phyloP scores from a whole-genome alignment of 1,140 invertebrate species.

The Caenorhabditis elegans region DNA sequence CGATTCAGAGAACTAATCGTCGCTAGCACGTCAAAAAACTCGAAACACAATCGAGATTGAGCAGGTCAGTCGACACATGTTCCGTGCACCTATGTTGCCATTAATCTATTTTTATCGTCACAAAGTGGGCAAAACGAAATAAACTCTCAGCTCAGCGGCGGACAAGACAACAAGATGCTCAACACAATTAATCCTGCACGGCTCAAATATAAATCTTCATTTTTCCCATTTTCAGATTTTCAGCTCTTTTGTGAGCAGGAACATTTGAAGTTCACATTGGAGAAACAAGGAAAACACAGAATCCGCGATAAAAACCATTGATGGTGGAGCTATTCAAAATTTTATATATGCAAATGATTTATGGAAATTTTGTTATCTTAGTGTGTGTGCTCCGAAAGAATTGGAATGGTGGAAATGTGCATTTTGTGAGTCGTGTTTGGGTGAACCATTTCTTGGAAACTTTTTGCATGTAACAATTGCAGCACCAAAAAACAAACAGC shows the following conservation, averaged over 20 bases:
- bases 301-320: no score
- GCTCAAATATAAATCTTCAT: neutral
- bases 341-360: neutral
- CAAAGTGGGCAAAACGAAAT: neutral
- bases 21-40: conserved; percentile 18
- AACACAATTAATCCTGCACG: neutral
- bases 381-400: neutral
- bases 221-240: neutral
- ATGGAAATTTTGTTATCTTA: neutral
- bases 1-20: neutral
- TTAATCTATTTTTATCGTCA: conserved; percentile 32
- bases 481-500: no score
- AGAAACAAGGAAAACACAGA: no score
- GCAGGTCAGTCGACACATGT: neutral
- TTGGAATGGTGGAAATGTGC: neutral
- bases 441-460: neutral
- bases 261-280: no score
- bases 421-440: neutral
- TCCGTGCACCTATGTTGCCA: conserved; percentile 17
- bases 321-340: no score
- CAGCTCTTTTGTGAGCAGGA: neutral
- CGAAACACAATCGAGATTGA: neutral
- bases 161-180: neutral
- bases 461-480: no score
- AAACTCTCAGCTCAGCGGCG: neutral